A percentile compares a stretch with the other conserved stretches of the same genome.
These are phyloP conservation scores for Helobdella robusta DNA, from an alignment of 2,888 invertebrate species.

Conservation along the genomic window DNA sequence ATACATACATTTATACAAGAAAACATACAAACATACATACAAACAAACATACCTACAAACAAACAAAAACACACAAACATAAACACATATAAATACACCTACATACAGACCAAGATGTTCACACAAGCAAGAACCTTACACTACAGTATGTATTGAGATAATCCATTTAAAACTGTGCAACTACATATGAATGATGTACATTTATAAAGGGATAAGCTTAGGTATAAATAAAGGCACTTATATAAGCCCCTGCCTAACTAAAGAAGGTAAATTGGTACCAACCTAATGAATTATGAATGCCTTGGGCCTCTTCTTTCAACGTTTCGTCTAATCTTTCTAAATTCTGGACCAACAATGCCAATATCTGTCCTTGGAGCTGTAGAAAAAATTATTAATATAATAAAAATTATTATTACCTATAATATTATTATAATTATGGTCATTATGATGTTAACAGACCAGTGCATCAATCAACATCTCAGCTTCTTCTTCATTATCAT, in stretches of 20 bases:
- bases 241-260: not conserved
- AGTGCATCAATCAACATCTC: conserved; percentile 76
- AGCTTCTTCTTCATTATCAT: conserved; percentile 83
- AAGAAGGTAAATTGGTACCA: conserved; percentile 32
- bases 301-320: conserved; percentile 86
- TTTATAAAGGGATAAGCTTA: too few relatives aligned
- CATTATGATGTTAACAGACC: conserved; percentile 42
- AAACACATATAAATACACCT: not conserved
- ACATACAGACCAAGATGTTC: not conserved
- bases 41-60: not conserved
- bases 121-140: not conserved
- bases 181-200: too few relatives aligned
- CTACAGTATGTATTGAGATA: not conserved
- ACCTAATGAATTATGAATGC: conserved; percentile 86
- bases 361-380: conserved; percentile 74
- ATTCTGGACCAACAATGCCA: conserved; percentile 82
- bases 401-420: not conserved
- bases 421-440: too few relatives aligned
- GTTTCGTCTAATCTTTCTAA: conserved; percentile 82
- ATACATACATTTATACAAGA: not conserved
- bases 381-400: conserved; percentile 18
- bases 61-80: not conserved
- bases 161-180: too few relatives aligned
- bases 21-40: not conserved
- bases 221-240: too few relatives aligned